phyloP scores from a whole-genome alignment of 1,140 invertebrate genomes.

The Atta colombica region DNA sequence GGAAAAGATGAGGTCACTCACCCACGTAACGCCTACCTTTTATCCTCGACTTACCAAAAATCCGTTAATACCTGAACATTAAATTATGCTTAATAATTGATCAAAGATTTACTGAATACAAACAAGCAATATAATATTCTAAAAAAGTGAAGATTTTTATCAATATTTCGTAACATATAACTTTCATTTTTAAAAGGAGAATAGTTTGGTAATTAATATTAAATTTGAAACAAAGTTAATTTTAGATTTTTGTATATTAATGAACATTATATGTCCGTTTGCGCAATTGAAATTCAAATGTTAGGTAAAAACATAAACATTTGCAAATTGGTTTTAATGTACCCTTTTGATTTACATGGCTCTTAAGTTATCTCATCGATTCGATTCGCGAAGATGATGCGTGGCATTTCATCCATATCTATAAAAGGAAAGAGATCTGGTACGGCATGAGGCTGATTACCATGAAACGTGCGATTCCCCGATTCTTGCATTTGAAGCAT shows the following conservation, averaged over 20 bases:
- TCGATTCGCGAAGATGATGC: constrained; percentile 15
- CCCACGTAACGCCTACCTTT: constrained; percentile 60
- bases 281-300: not conserved
- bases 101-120: not conserved
- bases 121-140: not conserved
- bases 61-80: constrained; percentile 4
- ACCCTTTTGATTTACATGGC: not conserved
- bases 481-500: constrained; percentile 12
- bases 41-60: constrained; percentile 51
- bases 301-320: not conserved
- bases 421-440: constrained; percentile 45
- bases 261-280: not conserved
- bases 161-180: not conserved
- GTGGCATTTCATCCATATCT: not conserved
- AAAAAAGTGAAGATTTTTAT: not conserved
- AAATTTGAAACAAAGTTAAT: not conserved
- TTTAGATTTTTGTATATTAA: not conserved
- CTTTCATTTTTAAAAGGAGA: not conserved
- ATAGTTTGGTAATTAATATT: not conserved
- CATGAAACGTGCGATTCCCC: constrained; percentile 27
- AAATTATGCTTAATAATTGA: not conserved
- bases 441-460: not conserved
- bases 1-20: constrained; percentile 24
- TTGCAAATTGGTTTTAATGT: constrained; percentile 1
- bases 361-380: constrained; percentile 27